Evolutionary conservation across 2,797 vertebrate species (phyloP), one percentile per base, ranked within the genome.

Genomic region (Channallabes apus): DNA sequence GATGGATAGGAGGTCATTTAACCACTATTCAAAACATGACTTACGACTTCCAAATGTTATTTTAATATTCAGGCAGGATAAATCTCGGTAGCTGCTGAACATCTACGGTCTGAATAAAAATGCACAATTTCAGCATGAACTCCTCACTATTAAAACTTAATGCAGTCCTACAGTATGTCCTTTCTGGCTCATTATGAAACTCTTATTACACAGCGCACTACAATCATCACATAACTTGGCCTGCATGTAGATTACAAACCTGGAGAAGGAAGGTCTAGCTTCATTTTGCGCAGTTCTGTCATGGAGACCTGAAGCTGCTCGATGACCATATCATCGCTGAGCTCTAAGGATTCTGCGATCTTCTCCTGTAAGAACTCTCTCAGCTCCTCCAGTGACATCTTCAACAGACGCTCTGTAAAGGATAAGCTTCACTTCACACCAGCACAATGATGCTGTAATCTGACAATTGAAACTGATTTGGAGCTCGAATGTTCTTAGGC

Each of bases 351-450:
- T 67, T 86, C 90, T 0, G 93, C 92, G 35, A 95, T 94, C 83
- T 93, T 92, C 92, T 96, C 96, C 92, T 97, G 96, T 69, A 97
- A 93, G 83, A 96, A 97, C 86, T 97, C 96, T 87, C 94, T 92
- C 69, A 96, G 91, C 67, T 97, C 96, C 89, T 97, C 95, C 85
- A 96, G 91, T 4, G 93, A 91, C 92, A 96, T 93, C 93, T 95
- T 96, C 88, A 94, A 91, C 86, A 97, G 89, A n/a, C 90, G 94
- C 89, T 97, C 96, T 96, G 92, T 8, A 86, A 41, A 82, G 22
- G 14, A 81, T 9, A 54, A 54, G 17, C 9, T 38, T 38, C 35
- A 82, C 11, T 62, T 82, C 8, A 61, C 14, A 61, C 58, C 35
- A 17, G 6, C 27, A 35, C 27, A 41, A 35, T 62, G 22, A 79